A percentile compares a stretch with the other conserved stretches of the same genome.
Evolutionary conservation across 2,797 vertebrate species (phyloP).

Genomic region (Megaceryle alcyon): DNA sequence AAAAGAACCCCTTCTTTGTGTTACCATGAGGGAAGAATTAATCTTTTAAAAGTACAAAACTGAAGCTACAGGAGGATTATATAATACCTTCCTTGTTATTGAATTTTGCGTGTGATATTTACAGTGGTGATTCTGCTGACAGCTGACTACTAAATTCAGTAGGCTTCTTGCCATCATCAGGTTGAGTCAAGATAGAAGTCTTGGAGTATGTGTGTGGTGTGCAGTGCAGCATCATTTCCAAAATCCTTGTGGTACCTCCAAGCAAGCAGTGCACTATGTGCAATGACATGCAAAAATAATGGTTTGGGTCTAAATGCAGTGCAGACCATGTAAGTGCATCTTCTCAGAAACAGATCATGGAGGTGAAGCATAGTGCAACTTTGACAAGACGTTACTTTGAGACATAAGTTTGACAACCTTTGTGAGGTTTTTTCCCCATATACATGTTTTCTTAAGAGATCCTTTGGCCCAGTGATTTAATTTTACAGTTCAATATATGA

Average conservation of each 20-base stretch:
- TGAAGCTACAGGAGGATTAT: neutral
- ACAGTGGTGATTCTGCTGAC: neutral
- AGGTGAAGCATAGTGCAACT: neutral
- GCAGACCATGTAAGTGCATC: neutral
- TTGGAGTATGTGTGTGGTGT: neutral
- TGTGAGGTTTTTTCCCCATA: neutral
- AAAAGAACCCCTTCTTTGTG: neutral
- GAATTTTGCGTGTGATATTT: neutral
- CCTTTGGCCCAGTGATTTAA: neutral
- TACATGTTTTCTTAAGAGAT: neutral
- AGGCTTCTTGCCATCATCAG: neutral
- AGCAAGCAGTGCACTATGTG: neutral
- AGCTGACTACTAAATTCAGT: neutral
- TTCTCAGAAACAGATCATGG: neutral
- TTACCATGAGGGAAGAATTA: neutral
- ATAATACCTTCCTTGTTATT: neutral
- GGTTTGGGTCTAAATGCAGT: neutral
- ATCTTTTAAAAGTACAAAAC: constrained; percentile 11
- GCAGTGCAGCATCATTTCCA: neutral
- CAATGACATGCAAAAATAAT: neutral
- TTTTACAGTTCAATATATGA: neutral
- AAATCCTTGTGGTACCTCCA: neutral
- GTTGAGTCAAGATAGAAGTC: neutral
- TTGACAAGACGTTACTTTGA: neutral
- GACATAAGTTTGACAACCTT: neutral